A percentile compares a stretch with the other conserved stretches of the same genome.
Evolutionary conservation across 2,888 invertebrate species (phyloP).

Genomic region (Spodoptera picta): DNA sequence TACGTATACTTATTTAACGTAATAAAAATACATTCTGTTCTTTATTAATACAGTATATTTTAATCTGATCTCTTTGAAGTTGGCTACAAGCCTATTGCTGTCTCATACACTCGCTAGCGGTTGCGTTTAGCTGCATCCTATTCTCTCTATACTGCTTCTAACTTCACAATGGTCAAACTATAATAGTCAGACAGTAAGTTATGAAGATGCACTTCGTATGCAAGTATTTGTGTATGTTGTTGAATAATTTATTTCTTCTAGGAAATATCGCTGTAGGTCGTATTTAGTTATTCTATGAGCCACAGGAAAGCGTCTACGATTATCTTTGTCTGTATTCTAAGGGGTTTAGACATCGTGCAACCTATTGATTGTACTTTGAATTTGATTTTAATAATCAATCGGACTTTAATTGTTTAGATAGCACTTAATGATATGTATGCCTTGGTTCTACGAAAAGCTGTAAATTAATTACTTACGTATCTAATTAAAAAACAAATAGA

Average conservation of each 20-base stretch:
- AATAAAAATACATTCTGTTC: conserved; percentile 31
- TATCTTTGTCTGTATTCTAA: conserved; percentile 32
- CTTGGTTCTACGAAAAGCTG: too few species aligned
- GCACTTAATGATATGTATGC: too few species aligned
- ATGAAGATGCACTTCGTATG: conserved; percentile 37
- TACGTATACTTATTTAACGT: conserved; percentile 37
- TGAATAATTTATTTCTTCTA: conserved; percentile 51
- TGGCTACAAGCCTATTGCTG: too few species aligned
- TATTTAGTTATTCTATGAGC: conserved; percentile 37
- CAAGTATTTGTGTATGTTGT: conserved; percentile 10
- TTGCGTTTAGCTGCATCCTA: too few species aligned
- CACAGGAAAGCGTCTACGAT: conserved; percentile 35
- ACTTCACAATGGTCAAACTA: too few species aligned
- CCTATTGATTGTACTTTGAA: conserved; percentile 1
- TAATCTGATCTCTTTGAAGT: too few species aligned
- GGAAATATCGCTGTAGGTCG: conserved; percentile 44
- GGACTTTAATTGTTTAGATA: too few species aligned
- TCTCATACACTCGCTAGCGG: too few species aligned
- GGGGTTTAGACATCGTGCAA: conserved; percentile 13
- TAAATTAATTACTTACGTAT: too few species aligned
- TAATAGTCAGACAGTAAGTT: conserved; percentile 11
- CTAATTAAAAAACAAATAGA: too few species aligned
- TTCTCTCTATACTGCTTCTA: too few species aligned
- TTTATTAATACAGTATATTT: conserved; percentile 13
- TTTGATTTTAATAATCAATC: too few species aligned